Conservation (phyloP, 2,888 invertebrate species). For the Tholera decimalis region DNA sequence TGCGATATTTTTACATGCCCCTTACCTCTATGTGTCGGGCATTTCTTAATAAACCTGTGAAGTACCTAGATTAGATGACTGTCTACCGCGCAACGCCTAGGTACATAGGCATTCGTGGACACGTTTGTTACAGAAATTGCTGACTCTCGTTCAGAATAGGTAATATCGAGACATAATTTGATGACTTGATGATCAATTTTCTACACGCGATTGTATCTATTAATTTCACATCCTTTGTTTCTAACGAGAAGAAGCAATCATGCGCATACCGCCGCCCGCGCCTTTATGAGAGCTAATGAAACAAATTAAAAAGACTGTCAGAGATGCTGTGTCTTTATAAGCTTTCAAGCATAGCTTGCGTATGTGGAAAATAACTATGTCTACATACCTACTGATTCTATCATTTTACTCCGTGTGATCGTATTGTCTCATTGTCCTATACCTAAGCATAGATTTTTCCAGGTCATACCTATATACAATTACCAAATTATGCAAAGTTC, state of each 20-base stretch:
- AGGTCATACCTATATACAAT: slow-evolving; percentile 4
- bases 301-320: slow-evolving; percentile 17
- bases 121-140: background rate
- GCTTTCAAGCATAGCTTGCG: slow-evolving; percentile 5
- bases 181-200: slow-evolving; percentile 36
- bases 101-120: background rate
- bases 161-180: slow-evolving; percentile 30
- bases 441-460: slow-evolving; percentile 1
- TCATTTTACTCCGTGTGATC: background rate
- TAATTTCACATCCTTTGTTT: slow-evolving; percentile 69
- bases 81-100: slow-evolving; percentile 5
- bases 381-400: background rate
- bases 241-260: slow-evolving; percentile 34
- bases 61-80: background rate
- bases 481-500: slow-evolving; percentile 1
- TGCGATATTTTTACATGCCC: slow-evolving; percentile 7
- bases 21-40: background rate
- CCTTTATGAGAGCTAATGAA: slow-evolving; percentile 10
- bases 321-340: background rate
- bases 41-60: slow-evolving; percentile 22
- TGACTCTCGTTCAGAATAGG: slow-evolving; percentile 5
- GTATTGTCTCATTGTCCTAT: background rate
- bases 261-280: background rate
- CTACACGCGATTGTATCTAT: slow-evolving; percentile 57
- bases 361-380: slow-evolving; percentile 13